Evolutionary conservation across 2,113 vertebrate genomes (phyloP), one percentile per base, ranked within the genome.

Genomic region (Catharus fuscescens): DNA sequence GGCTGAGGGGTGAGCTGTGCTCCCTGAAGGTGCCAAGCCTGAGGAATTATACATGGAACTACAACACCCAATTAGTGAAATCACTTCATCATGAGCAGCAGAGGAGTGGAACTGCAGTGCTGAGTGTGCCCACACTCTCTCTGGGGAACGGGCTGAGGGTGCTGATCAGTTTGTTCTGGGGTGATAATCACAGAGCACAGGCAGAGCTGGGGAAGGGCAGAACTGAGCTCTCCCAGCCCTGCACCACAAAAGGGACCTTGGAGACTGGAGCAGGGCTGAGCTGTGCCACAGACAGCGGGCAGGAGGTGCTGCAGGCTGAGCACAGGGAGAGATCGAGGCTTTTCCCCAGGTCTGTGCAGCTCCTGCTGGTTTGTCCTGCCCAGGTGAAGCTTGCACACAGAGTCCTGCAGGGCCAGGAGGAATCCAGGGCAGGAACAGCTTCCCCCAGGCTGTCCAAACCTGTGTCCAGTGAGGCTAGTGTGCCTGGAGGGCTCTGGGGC

Each of bases 31-130:
- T 80, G 93, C 93, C 59, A 32, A 89, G 87, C 11, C 5, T 53
- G 87, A 90, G 87, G 81, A 91, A 82, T 77, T 91, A 34, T 16
- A 59, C 66, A 12, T 32, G 72, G 28, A 90, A 94, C 26, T 62
- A 73, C 90, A 92, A 78, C 87, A 82, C 44, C 92, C 92, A 94
- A 90, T 97, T 93, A 97, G 67, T 36, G 47, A 88, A 95, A 86
- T 94, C 79, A 40, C 65, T 86, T 94, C 59, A 38, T 82, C 64
- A 62, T 70, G 95, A 90, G 56, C 52, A 73, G 88, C 86, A 94
- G 95, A 94, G 95, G 95, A 95, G 94, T 60, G 90, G 81, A 52
- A 44, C 66, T 82, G 79, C 79, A 36, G 81, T 3, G 57, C 84
- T 61, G 69, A 69, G 66, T 1, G 74, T 94, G 88, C 94, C 93